Conservation (phyloP, 2,888 invertebrate species). For the Osmoderma eremita region DNA sequence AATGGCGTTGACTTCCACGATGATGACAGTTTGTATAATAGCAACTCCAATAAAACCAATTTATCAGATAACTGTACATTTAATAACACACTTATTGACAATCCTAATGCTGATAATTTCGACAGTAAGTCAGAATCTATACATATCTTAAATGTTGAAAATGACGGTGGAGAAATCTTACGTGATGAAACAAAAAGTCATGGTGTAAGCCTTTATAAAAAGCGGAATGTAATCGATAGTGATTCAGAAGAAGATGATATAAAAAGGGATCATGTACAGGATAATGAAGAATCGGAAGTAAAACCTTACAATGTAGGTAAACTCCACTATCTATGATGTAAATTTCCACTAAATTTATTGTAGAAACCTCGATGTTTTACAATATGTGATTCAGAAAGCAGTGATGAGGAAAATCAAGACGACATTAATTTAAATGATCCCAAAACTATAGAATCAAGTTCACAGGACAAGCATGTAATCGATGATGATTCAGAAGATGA, state of each 20-base stretch:
- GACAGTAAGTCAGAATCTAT: too few species aligned
- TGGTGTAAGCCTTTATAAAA: not conserved
- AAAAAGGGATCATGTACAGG: conserved; percentile 40
- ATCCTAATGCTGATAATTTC: too few species aligned
- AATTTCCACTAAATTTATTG: conserved; percentile 23
- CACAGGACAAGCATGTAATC: conserved; percentile 38
- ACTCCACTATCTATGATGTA: too few species aligned
- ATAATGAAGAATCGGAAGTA: conserved; percentile 45
- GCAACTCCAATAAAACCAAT: too few species aligned
- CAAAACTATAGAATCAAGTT: too few species aligned
- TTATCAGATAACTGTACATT: too few species aligned
- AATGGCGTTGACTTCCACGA: too few species aligned
- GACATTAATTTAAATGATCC: conserved; percentile 38
- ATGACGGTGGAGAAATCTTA: too few species aligned
- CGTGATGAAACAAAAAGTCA: too few species aligned
- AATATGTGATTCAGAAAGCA: conserved; percentile 70
- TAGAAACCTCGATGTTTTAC: conserved; percentile 59
- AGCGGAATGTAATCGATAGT: conserved; percentile 46
- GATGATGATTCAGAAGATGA: conserved; percentile 49
- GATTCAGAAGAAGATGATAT: conserved; percentile 46
- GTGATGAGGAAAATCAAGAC: conserved; percentile 57
- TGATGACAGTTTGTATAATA: too few species aligned
- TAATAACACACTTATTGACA: too few species aligned
- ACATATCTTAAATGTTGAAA: too few species aligned
- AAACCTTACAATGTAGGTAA: conserved; percentile 42